Conservation (phyloP, 2,888 invertebrate species). For the Drosophila testacea region DNA sequence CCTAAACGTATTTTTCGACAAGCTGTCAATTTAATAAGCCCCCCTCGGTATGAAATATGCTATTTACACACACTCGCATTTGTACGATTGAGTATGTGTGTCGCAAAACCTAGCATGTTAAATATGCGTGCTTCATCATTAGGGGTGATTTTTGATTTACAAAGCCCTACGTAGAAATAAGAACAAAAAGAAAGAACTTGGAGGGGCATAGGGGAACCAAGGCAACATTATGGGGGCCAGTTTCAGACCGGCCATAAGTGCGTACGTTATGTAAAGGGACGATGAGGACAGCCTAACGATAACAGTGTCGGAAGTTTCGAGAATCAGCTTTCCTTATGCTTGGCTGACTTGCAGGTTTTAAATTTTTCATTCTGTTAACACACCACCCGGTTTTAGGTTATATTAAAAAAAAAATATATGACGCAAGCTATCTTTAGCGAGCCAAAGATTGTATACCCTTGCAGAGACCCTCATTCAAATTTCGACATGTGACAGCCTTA, state of each 20-base stretch:
- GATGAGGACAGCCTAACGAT: not conserved
- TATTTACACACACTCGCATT: conserved; percentile 29
- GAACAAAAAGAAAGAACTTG: conserved; percentile 45
- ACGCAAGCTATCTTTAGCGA: too few relatives aligned
- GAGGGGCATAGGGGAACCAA: conserved; percentile 41
- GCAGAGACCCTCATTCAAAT: too few relatives aligned
- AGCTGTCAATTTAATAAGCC: not conserved
- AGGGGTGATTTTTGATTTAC: conserved; percentile 68
- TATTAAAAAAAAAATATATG: not conserved
- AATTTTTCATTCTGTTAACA: conserved; percentile 2
- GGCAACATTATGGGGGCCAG: conserved; percentile 23
- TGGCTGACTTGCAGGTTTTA: conserved; percentile 1
- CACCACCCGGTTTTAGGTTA: not conserved
- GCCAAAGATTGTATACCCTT: too few relatives aligned
- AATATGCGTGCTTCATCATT: conserved; percentile 67
- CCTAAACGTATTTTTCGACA: not conserved
- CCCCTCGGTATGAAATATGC: conserved; percentile 12
- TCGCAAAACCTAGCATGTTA: conserved; percentile 45
- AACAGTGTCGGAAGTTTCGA: not conserved
- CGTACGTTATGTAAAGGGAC: not conserved
- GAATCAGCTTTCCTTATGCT: conserved; percentile 6
- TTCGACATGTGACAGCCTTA: too few relatives aligned
- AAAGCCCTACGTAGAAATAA: conserved; percentile 39
- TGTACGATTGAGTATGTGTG: conserved; percentile 27
- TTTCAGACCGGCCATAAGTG: conserved; percentile 8